phyloP scores from a whole-genome alignment of 2,888 invertebrate species.

The Nymphalis polychloros region DNA sequence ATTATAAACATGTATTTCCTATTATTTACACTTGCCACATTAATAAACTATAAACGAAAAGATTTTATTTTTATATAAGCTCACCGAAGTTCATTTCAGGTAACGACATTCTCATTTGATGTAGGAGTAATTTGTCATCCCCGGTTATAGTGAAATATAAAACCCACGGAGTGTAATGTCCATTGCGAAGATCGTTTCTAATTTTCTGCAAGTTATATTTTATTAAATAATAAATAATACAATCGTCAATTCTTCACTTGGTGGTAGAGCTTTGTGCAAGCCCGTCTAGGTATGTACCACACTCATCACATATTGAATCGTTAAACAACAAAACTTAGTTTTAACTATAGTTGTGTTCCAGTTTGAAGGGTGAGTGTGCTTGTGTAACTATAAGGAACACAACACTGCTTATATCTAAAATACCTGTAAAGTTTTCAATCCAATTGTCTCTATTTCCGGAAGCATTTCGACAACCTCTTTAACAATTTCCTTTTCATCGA shows the following conservation, averaged over 20 bases:
- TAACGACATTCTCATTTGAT: conserved; percentile 74
- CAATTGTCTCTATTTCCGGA: conserved; percentile 57
- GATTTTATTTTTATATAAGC: conserved; percentile 36
- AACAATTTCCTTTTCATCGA: conserved; percentile 60
- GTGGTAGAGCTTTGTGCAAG: too few relatives aligned
- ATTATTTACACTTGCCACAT: too few relatives aligned
- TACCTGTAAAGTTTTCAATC: conserved; percentile 64
- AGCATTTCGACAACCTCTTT: conserved; percentile 56
- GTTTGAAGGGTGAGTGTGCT: too few relatives aligned
- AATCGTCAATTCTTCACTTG: too few relatives aligned
- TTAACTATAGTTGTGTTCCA: too few relatives aligned
- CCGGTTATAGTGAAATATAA: conserved; percentile 59
- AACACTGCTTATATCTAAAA: not conserved
- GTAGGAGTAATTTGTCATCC: conserved; percentile 56
- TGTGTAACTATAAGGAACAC: too few relatives aligned
- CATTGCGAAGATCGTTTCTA: conserved; percentile 57
- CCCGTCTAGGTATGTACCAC: too few relatives aligned
- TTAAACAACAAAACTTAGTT: too few relatives aligned
- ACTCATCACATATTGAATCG: too few relatives aligned
- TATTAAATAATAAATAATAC: too few relatives aligned
- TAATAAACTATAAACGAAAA: too few relatives aligned
- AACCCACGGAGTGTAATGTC: conserved; percentile 56
- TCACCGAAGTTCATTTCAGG: conserved; percentile 82
- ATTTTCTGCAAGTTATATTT: conserved; percentile 51
- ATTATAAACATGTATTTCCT: not conserved